A percentile compares a stretch with the other conserved stretches of the same genome.
These are phyloP conservation scores for Syrphus vitripennis DNA, from an alignment of 2,888 invertebrate genomes.

Conservation along the genomic window DNA sequence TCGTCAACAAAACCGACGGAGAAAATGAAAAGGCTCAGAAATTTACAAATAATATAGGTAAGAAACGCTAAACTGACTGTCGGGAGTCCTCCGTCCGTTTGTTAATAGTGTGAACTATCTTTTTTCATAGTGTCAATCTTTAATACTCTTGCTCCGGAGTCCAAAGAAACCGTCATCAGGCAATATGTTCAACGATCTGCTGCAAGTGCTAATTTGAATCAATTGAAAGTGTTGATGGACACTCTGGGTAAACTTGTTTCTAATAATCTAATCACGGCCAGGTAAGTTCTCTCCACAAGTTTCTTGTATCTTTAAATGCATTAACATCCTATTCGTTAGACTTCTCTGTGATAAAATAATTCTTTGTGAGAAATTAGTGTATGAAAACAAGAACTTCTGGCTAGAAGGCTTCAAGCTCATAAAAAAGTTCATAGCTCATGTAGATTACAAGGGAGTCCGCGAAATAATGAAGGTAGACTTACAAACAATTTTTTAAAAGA, in stretches of 20 bases:
- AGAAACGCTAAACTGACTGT: constrained; percentile 12
- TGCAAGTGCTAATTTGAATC: constrained; percentile 87
- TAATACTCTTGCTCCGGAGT: constrained; percentile 86
- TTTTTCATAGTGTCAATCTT: constrained; percentile 83
- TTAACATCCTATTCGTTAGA: constrained; percentile 80
- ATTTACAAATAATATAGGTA: constrained; percentile 86
- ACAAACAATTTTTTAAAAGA: background rate
- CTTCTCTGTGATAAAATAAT: constrained; percentile 94
- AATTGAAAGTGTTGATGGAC: constrained; percentile 88
- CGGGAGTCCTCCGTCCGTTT: no score
- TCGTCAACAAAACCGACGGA: constrained; percentile 88
- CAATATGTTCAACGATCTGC: constrained; percentile 89
- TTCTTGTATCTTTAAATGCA: background rate
- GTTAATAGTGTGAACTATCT: background rate
- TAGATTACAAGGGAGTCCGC: constrained; percentile 97
- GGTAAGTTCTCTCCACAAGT: constrained; percentile 81
- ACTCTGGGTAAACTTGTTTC: constrained; percentile 90
- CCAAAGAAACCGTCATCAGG: constrained; percentile 88
- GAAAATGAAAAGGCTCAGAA: constrained; percentile 86
- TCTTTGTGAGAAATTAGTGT: constrained; percentile 90
- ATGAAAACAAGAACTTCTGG: constrained; percentile 93
- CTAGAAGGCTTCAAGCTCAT: constrained; percentile 93
- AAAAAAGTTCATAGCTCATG: constrained; percentile 92
- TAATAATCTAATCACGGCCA: constrained; percentile 87
- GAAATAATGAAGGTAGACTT: constrained; percentile 92